phyloP scores from a whole-genome alignment of 2,113 vertebrate species.

The Dunckerocampus dactyliophorus region DNA sequence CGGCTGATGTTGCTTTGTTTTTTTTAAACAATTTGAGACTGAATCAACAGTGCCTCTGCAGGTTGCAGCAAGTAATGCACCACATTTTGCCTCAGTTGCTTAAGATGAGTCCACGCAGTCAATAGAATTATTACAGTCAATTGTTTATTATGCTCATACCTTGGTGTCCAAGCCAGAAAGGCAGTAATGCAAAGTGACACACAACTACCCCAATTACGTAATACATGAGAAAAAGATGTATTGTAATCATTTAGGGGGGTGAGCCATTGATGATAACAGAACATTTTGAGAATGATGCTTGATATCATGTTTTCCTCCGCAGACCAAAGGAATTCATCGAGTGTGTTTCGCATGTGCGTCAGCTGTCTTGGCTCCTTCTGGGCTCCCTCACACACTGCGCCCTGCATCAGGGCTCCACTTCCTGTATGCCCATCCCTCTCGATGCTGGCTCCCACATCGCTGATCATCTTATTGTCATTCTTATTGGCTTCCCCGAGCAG shows the following conservation, averaged over 20 bases:
- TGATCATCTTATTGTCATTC: slow-evolving; percentile 96
- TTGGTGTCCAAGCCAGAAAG: no score
- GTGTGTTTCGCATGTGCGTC: slow-evolving; percentile 95
- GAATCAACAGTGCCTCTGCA: no score
- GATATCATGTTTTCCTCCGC: slow-evolving; percentile 24
- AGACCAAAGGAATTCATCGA: slow-evolving; percentile 99
- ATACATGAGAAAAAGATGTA: neutral
- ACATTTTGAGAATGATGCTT: neutral
- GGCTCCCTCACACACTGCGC: slow-evolving; percentile 94
- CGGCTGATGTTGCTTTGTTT: no score
- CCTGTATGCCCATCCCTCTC: slow-evolving; percentile 95
- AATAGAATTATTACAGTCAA: no score
- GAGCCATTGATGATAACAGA: neutral
- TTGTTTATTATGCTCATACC: no score
- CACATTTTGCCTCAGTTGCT: no score
- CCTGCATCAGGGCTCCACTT: slow-evolving; percentile 89
- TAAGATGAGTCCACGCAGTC: no score
- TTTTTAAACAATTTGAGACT: no score
- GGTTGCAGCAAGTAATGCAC: no score
- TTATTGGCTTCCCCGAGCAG: slow-evolving; percentile 98
- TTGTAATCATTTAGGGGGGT: neutral
- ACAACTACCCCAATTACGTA: no score
- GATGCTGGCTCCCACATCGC: slow-evolving; percentile 97
- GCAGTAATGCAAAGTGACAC: no score
- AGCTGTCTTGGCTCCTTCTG: slow-evolving; percentile 95